Conservation (phyloP, 1,140 invertebrate genomes). For the Pollicipes pollicipes region DNA sequence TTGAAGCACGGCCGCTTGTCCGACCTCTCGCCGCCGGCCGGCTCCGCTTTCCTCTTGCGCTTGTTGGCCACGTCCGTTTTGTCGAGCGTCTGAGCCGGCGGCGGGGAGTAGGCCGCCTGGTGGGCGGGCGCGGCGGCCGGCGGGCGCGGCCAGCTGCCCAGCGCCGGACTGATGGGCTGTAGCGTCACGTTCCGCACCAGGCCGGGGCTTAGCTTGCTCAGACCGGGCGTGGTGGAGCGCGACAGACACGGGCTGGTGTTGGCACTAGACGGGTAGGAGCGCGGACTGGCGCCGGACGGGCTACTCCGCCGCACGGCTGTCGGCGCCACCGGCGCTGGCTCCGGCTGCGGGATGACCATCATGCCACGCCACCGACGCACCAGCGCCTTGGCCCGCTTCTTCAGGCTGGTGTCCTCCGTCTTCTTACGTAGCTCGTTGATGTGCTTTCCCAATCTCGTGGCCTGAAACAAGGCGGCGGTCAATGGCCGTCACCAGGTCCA, state of each 20-base stretch:
- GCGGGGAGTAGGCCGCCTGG: conserved; percentile 14
- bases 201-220: conserved; percentile 13
- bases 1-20: conserved; percentile 18
- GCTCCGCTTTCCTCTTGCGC: background rate
- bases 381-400: conserved; percentile 70
- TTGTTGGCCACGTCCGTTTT: background rate
- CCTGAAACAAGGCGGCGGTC: conserved; percentile 29
- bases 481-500: background rate
- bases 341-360: conserved; percentile 38
- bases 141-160: conserved; percentile 13
- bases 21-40: background rate
- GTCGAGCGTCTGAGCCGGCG: conserved; percentile 12
- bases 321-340: conserved; percentile 18
- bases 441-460: conserved; percentile 75
- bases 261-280: conserved; percentile 20
- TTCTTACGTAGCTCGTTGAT: conserved; percentile 78
- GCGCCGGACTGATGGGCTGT: too few relatives aligned
- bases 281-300: conserved; percentile 7
- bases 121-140: conserved; percentile 14
- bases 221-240: conserved; percentile 18
- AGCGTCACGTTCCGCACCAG: too few relatives aligned
- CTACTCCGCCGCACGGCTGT: background rate
- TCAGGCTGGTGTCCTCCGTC: conserved; percentile 53
- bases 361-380: conserved; percentile 77
- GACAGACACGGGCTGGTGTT: conserved; percentile 23